Evolutionary conservation across 2,797 vertebrate species (phyloP).

Genomic region (Enteromius thamalakanensis): DNA sequence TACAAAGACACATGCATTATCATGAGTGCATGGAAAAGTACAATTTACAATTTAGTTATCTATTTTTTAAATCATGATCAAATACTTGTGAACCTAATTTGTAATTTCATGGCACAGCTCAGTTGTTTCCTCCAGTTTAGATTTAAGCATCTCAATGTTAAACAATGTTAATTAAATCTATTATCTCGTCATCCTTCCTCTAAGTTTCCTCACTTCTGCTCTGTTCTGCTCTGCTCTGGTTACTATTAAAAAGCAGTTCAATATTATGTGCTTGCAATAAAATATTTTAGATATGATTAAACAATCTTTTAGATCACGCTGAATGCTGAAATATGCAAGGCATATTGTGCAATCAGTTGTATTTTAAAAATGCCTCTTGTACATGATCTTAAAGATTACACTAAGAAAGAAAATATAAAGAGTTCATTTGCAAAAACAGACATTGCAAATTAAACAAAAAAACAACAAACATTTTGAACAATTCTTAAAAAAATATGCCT

Average conservation of each 20-base stretch:
- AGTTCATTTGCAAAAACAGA: too few relatives aligned
- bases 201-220: background rate
- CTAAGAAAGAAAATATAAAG: background rate
- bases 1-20: background rate
- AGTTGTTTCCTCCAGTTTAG: background rate
- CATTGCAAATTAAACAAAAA: too few relatives aligned
- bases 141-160: background rate
- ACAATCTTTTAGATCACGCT: background rate
- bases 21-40: background rate
- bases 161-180: conserved; percentile 8
- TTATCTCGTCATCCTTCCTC: background rate
- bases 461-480: too few relatives aligned
- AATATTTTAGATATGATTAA: background rate
- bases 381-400: background rate
- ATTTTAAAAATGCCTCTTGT: background rate
- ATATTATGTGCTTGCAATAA: background rate
- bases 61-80: conserved; percentile 1
- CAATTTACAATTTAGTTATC: background rate
- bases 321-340: background rate
- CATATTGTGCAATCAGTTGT: background rate
- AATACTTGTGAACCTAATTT: conserved; percentile 8
- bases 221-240: background rate
- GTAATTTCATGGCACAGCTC: conserved; percentile 3
- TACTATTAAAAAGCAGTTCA: background rate
- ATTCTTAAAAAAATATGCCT: too few relatives aligned